These are phyloP conservation scores for Drosophila nannoptera DNA, from an alignment of 1,140 invertebrate species.

Conservation along the genomic window DNA sequence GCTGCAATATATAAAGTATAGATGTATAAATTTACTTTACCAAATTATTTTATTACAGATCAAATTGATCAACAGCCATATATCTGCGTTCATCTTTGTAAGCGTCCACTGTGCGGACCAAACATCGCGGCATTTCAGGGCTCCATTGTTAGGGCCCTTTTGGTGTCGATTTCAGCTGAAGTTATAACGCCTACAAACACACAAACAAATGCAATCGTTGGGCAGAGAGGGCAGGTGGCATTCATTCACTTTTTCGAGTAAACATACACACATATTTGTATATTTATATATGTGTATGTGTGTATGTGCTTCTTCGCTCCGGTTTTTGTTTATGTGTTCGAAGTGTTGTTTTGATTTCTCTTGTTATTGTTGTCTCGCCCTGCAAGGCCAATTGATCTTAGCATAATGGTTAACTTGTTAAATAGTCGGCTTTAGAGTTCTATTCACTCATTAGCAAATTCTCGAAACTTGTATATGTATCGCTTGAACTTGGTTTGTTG, in stretches of 20 bases:
- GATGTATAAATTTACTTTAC: no score
- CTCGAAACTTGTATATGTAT: neutral
- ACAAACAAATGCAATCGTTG: neutral
- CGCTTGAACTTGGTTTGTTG: neutral
- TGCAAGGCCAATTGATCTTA: slow-evolving; percentile 49
- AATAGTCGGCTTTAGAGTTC: slow-evolving; percentile 18
- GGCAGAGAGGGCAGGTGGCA: neutral
- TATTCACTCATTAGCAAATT: slow-evolving; percentile 32
- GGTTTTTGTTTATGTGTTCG: slow-evolving; percentile 54
- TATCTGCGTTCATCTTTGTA: neutral
- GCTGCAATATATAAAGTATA: no score
- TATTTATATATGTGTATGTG: slow-evolving; percentile 15
- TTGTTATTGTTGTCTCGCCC: slow-evolving; percentile 36
- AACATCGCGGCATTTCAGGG: slow-evolving; percentile 45
- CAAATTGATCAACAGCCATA: neutral
- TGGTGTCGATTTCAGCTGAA: slow-evolving; percentile 54
- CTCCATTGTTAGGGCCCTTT: slow-evolving; percentile 22
- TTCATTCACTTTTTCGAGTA: neutral
- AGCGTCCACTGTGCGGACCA: slow-evolving; percentile 18
- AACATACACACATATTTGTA: slow-evolving; percentile 5
- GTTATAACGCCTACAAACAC: slow-evolving; percentile 9
- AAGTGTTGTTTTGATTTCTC: slow-evolving; percentile 59
- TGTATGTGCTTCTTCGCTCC: slow-evolving; percentile 9
- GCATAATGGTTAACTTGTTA: slow-evolving; percentile 6
- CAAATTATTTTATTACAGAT: no score